These are phyloP conservation scores for Platycnemis pennipes DNA, from an alignment of 2,888 invertebrate species.

Conservation along the genomic window DNA sequence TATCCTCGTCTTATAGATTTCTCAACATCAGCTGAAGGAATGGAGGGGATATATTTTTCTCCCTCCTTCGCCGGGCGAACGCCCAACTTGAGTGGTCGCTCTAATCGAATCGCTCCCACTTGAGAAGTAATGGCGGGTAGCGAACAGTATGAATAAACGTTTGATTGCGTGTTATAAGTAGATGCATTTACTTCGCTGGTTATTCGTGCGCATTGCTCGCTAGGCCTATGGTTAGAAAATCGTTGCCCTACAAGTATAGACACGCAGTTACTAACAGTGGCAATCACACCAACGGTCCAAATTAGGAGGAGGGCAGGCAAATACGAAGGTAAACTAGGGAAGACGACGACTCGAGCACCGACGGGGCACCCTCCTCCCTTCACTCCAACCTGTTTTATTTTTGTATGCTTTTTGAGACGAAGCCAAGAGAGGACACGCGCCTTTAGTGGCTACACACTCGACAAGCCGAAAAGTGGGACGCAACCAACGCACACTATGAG, in stretches of 20 bases:
- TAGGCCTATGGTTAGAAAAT: too few relatives aligned
- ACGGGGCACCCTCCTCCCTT: background rate
- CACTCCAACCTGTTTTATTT: background rate
- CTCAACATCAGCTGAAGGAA: background rate
- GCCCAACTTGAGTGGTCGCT: background rate
- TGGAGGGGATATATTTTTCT: background rate
- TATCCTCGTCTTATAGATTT: background rate
- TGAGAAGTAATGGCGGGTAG: background rate
- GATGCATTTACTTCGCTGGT: background rate
- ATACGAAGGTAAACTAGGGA: background rate
- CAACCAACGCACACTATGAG: background rate
- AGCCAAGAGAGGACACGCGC: conserved; percentile 9
- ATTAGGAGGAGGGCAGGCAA: background rate
- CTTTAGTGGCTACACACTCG: background rate
- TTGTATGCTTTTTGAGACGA: background rate
- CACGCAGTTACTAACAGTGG: too few relatives aligned
- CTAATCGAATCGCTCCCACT: background rate
- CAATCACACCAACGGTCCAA: too few relatives aligned
- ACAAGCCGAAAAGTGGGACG: background rate
- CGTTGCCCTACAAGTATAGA: too few relatives aligned
- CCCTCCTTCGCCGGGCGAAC: background rate
- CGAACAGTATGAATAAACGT: too few relatives aligned
- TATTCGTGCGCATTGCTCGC: background rate
- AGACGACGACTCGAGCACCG: background rate
- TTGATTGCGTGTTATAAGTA: background rate